Conservation (phyloP, 2,113 vertebrate species). For the Pachypanchax playfairii region DNA sequence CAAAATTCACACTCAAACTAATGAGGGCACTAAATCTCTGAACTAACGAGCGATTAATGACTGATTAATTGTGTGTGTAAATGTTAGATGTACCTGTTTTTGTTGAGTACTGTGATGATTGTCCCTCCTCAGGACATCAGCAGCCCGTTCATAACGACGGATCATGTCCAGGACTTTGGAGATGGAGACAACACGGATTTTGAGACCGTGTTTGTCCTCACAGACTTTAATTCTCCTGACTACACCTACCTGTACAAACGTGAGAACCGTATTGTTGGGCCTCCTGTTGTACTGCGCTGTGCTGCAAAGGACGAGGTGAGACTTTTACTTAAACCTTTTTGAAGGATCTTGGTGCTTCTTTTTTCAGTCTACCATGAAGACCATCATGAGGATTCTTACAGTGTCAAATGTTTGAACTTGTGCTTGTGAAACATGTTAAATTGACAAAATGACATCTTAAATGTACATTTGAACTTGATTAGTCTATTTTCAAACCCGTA, state of each 20-base stretch:
- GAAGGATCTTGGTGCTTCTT: neutral
- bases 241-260: constrained; percentile 87
- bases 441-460: too few relatives aligned
- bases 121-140: constrained; percentile 85
- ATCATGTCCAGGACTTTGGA: constrained; percentile 84
- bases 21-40: neutral
- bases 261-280: constrained; percentile 90
- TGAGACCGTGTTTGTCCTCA: constrained; percentile 89
- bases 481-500: too few relatives aligned
- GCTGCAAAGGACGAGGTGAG: constrained; percentile 87
- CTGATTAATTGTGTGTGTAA: neutral
- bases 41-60: neutral
- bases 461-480: too few relatives aligned
- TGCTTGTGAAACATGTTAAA: too few relatives aligned
- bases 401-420: too few relatives aligned
- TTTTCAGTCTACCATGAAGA: too few relatives aligned
- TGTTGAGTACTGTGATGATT: neutral
- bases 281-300: constrained; percentile 88
- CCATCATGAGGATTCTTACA: too few relatives aligned
- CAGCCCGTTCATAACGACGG: constrained; percentile 82
- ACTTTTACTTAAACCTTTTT: neutral
- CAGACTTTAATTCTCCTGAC: constrained; percentile 85
- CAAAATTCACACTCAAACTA: neutral
- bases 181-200: constrained; percentile 87
- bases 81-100: neutral